Conservation (phyloP, 37 sponge, comb jelly and placozoan genomes). For the Beroe forskalii region DNA sequence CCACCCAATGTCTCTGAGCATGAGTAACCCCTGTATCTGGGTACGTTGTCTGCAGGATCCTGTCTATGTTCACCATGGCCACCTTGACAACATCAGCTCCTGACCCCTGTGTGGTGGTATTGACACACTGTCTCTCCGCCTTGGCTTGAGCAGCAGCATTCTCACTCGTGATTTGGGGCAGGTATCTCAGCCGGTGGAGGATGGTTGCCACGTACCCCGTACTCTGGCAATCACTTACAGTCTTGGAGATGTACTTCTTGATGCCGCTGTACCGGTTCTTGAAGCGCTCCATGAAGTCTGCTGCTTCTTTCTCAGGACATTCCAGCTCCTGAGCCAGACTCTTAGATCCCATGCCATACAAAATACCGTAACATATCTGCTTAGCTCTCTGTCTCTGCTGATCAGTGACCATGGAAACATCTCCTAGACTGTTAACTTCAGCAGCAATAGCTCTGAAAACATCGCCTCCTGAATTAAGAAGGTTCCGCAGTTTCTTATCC, state of each 20-base stretch:
- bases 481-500: slow-evolving; percentile 71
- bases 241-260: slow-evolving; percentile 71
- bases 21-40: slow-evolving; percentile 21
- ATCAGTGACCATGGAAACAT: slow-evolving; percentile 68
- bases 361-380: slow-evolving; percentile 95
- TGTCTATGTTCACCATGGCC: slow-evolving; percentile 85
- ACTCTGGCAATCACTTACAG: slow-evolving; percentile 72
- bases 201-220: slow-evolving; percentile 80
- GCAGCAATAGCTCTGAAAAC: slow-evolving; percentile 90
- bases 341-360: slow-evolving; percentile 92
- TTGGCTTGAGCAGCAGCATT: slow-evolving; percentile 70
- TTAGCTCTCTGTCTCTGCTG: slow-evolving; percentile 86
- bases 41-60: slow-evolving; percentile 3
- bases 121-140: slow-evolving; percentile 92
- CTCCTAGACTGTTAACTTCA: slow-evolving; percentile 72
- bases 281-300: slow-evolving; percentile 84
- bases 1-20: slow-evolving; percentile 34
- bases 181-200: slow-evolving; percentile 76
- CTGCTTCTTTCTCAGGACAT: slow-evolving; percentile 80
- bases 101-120: slow-evolving; percentile 91
- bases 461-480: slow-evolving; percentile 80
- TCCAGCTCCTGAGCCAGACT: slow-evolving; percentile 82
- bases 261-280: slow-evolving; percentile 77
- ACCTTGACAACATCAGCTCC: slow-evolving; percentile 95
- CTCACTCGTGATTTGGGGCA: slow-evolving; percentile 76